Conservation (phyloP, 2,888 invertebrate genomes). For the Pterobdella sp. region DNA sequence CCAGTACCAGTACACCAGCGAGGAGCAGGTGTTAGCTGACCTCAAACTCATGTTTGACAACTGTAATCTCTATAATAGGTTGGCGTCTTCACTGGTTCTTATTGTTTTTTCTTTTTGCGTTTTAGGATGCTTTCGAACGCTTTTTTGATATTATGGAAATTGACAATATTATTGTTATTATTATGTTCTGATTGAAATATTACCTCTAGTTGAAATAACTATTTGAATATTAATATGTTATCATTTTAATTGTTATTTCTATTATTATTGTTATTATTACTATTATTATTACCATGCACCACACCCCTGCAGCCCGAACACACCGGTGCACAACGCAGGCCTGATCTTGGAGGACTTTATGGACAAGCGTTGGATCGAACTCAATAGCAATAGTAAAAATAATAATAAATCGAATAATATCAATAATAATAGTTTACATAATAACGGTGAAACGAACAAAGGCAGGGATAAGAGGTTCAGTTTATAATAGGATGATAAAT, state of each 20-base stretch:
- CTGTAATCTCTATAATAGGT: constrained; percentile 74
- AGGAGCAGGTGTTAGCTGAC: constrained; percentile 70
- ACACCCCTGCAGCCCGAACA: constrained; percentile 38
- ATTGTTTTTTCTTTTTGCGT: neutral
- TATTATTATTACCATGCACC: neutral
- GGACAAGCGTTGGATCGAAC: constrained; percentile 44
- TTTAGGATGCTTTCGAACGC: neutral
- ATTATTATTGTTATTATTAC: neutral
- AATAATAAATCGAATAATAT: neutral
- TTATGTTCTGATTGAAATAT: no score
- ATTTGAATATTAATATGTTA: no score
- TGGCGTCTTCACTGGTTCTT: neutral
- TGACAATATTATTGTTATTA: no score
- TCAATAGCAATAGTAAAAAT: constrained; percentile 28
- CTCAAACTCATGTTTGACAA: constrained; percentile 76
- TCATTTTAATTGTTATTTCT: neutral
- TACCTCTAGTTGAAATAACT: no score
- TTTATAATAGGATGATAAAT: neutral
- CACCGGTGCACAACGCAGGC: constrained; percentile 47
- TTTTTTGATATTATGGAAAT: neutral
- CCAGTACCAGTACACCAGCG: constrained; percentile 65
- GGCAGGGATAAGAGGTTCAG: neutral
- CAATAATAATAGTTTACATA: neutral
- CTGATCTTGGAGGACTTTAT: constrained; percentile 38
- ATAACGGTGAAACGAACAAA: neutral